Evolutionary conservation across 2,888 invertebrate species (phyloP).

Genomic region (Polydrusus cervinus): DNA sequence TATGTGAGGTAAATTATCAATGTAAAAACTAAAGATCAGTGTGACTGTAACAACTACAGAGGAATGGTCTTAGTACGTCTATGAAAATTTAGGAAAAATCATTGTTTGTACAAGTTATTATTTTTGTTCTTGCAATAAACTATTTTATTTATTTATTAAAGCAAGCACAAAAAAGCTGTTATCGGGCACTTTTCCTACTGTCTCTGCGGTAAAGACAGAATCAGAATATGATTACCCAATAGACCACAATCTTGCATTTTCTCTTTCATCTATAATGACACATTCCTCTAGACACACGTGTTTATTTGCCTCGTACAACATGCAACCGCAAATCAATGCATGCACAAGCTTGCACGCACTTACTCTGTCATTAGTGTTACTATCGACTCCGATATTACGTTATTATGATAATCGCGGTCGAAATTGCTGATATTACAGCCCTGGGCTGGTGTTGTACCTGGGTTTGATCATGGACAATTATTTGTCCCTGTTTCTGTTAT

Average conservation of each 20-base stretch:
- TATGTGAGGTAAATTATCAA: too few species aligned
- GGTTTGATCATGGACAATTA: slow-evolving; percentile 33
- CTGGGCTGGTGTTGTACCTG: slow-evolving; percentile 55
- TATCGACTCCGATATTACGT: slow-evolving; percentile 63
- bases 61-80: too few species aligned
- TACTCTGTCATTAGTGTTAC: slow-evolving; percentile 58
- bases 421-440: slow-evolving; percentile 65
- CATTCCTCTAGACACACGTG: slow-evolving; percentile 35
- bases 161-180: too few species aligned
- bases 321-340: slow-evolving; percentile 33
- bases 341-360: slow-evolving; percentile 24
- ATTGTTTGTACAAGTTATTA: too few species aligned
- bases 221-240: too few species aligned
- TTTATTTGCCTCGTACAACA: slow-evolving; percentile 41
- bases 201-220: too few species aligned
- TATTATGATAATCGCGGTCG: slow-evolving; percentile 65
- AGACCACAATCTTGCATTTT: background rate
- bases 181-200: too few species aligned
- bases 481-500: slow-evolving; percentile 11
- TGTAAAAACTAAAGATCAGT: too few species aligned
- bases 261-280: slow-evolving; percentile 39
- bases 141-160: too few species aligned
- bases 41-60: too few species aligned
- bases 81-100: too few species aligned
- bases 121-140: too few species aligned